Conservation (phyloP, 2,113 vertebrate genomes). For the Rhea pennata region DNA sequence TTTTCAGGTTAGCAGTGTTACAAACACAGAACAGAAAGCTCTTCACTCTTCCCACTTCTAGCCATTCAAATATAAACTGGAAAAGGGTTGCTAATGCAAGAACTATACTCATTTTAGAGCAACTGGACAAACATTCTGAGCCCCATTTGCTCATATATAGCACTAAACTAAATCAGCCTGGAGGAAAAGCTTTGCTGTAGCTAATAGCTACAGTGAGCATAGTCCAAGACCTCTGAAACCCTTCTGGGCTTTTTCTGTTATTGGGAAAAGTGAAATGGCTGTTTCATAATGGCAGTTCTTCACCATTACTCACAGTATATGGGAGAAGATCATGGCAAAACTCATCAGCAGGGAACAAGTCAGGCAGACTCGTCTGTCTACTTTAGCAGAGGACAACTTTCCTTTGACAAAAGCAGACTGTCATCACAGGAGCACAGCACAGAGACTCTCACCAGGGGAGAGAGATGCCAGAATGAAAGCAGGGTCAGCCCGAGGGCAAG, state of each 20-base stretch:
- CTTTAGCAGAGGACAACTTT: background rate
- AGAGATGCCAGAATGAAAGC: slow-evolving; percentile 27
- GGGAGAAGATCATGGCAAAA: background rate
- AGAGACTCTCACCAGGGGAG: background rate
- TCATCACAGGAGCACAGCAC: background rate
- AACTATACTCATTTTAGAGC: rapidly evolving
- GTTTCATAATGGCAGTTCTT: background rate
- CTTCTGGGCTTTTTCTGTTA: background rate
- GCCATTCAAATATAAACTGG: background rate
- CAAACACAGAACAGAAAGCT: background rate
- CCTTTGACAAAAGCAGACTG: background rate
- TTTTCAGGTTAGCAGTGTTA: background rate
- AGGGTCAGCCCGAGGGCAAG: background rate
- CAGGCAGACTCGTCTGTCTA: rapidly evolving
- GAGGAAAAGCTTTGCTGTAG: background rate
- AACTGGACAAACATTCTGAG: background rate
- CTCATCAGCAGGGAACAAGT: background rate
- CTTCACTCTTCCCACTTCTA: background rate
- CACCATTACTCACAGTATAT: background rate
- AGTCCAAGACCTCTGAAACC: background rate
- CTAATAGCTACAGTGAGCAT: background rate
- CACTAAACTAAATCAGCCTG: background rate
- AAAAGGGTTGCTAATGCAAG: background rate
- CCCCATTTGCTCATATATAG: background rate
- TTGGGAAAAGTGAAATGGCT: background rate